Conservation (phyloP, 2,888 invertebrate genomes). For the Drosophila gaucha region DNA sequence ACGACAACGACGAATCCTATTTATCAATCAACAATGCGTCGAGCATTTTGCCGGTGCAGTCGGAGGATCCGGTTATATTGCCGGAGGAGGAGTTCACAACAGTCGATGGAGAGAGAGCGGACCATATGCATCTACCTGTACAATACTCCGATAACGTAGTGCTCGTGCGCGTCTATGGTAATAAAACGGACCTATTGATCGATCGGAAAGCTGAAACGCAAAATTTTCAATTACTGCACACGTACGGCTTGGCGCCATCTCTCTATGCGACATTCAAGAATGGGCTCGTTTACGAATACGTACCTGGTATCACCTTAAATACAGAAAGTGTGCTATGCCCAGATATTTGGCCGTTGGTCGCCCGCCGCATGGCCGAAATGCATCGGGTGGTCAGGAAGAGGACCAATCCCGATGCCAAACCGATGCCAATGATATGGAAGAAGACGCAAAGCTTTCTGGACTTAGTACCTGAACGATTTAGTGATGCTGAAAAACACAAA, state of each 20-base stretch:
- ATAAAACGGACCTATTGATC: constrained; percentile 96
- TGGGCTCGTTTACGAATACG: constrained; percentile 95
- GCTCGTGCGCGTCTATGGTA: constrained; percentile 95
- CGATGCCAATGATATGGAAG: constrained; percentile 90
- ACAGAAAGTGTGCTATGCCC: constrained; percentile 87
- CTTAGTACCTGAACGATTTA: constrained; percentile 90
- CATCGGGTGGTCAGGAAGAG: constrained; percentile 87
- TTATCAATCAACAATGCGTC: constrained; percentile 49
- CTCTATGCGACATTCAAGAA: constrained; percentile 96
- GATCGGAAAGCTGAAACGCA: constrained; percentile 93
- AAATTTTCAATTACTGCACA: constrained; percentile 88
- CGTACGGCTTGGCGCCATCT: constrained; percentile 92
- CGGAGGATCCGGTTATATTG: constrained; percentile 50
- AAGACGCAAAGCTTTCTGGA: constrained; percentile 90
- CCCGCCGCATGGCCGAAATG: constrained; percentile 93
- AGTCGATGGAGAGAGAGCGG: constrained; percentile 64
- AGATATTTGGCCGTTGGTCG: constrained; percentile 90
- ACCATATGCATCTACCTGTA: constrained; percentile 42
- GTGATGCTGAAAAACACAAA: constrained; percentile 88
- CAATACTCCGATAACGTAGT: constrained; percentile 87
- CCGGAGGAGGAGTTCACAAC: constrained; percentile 51
- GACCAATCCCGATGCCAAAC: constrained; percentile 43
- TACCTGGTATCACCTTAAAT: constrained; percentile 92
- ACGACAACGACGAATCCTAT: constrained; percentile 57
- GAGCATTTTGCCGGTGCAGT: constrained; percentile 44